Evolutionary conservation across 2,113 vertebrate species (phyloP).

Genomic region (Nymphicus hollandicus): DNA sequence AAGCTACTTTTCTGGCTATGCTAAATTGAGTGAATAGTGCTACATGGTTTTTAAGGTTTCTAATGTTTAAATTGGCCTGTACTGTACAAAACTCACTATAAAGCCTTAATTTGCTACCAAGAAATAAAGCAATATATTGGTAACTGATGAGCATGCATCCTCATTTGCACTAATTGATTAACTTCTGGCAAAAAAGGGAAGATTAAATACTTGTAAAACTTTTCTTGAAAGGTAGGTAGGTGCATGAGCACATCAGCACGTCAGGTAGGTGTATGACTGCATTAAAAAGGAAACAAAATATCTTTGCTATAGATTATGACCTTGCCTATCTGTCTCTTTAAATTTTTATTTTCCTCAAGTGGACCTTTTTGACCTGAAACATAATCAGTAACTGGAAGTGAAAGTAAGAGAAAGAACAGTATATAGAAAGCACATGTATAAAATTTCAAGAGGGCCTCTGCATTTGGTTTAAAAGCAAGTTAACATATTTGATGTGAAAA

Average conservation of each 20-base stretch:
- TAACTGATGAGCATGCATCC: background rate
- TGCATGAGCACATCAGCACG: background rate
- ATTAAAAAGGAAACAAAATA: background rate
- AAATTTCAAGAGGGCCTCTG: background rate
- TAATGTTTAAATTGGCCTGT: slow-evolving; percentile 76
- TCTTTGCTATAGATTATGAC: background rate
- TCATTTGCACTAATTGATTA: slow-evolving; percentile 4
- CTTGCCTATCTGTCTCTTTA: background rate
- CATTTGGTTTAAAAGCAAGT: background rate
- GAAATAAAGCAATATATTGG: slow-evolving; percentile 83
- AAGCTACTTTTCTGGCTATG: slow-evolving; percentile 68
- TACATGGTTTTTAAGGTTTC: slow-evolving; percentile 63
- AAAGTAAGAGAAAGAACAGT: background rate
- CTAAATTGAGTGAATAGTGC: slow-evolving; percentile 66
- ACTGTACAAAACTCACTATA: slow-evolving; percentile 78
- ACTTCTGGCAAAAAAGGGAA: background rate
- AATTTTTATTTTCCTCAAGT: background rate
- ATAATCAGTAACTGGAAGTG: background rate
- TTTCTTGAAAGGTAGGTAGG: background rate
- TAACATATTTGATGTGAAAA: background rate
- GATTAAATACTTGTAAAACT: background rate
- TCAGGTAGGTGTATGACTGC: background rate
- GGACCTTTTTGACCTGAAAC: background rate
- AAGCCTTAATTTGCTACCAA: slow-evolving; percentile 82
- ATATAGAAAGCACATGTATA: background rate